A percentile compares a stretch with the other conserved stretches of the same genome.
These are phyloP conservation scores for Narcine bancroftii DNA, from an alignment of 2,113 vertebrate species.

Conservation along the genomic window DNA sequence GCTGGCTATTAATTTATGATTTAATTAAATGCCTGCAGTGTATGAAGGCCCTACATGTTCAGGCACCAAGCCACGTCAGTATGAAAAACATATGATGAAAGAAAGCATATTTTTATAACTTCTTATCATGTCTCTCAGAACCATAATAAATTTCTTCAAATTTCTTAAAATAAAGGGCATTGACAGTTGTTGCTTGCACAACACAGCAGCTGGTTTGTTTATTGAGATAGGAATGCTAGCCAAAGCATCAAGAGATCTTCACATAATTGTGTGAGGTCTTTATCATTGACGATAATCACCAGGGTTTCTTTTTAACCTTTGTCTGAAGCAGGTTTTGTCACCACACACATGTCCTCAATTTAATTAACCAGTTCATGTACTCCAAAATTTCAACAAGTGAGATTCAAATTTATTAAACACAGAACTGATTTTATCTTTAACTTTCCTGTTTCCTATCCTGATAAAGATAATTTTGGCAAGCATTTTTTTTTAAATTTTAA, in stretches of 20 bases:
- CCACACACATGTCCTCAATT: background rate
- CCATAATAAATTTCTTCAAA: constrained; percentile 1
- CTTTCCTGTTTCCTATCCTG: background rate
- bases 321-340: background rate
- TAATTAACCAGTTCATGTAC: background rate
- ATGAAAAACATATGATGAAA: constrained; percentile 18
- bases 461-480: background rate
- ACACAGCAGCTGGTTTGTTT: background rate
- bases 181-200: background rate
- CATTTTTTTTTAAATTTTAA: background rate
- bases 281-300: background rate
- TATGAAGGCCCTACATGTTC: background rate
- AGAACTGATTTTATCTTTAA: background rate
- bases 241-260: background rate
- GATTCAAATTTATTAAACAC: background rate
- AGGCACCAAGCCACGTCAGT: background rate
- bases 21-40: background rate
- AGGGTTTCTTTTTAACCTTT: background rate
- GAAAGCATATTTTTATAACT: background rate
- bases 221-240: background rate
- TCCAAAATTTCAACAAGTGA: background rate
- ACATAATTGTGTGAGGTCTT: background rate
- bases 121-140: background rate
- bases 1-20: background rate
- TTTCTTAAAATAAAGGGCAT: background rate